Conservation (phyloP, 2,888 invertebrate genomes). For the Zele albiditarsus region DNA sequence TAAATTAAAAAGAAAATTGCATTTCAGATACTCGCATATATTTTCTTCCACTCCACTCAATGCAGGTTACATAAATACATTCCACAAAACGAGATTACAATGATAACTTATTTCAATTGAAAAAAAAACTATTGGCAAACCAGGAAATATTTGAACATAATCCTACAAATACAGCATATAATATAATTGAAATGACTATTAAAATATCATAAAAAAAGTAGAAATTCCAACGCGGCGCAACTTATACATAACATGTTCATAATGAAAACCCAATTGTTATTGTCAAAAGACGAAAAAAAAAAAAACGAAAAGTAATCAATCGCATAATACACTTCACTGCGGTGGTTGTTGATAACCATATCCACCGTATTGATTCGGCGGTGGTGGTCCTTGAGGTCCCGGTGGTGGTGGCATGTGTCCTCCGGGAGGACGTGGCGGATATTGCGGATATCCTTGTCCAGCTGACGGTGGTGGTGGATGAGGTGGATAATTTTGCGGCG, state of each 20-base stretch:
- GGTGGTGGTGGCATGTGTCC: constrained; percentile 77
- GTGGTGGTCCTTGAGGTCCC: constrained; percentile 82
- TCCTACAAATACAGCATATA: not conserved
- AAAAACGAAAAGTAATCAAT: constrained; percentile 2
- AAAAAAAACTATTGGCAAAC: not conserved
- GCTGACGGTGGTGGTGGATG: constrained; percentile 77
- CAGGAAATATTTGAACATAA: not conserved
- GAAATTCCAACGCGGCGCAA: constrained; percentile 11
- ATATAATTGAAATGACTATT: not conserved
- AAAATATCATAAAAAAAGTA: constrained; percentile 11
- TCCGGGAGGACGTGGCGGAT: constrained; percentile 78
- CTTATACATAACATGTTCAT: not conserved
- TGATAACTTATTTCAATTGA: not conserved
- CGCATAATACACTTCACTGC: constrained; percentile 74
- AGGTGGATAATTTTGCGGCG: constrained; percentile 76
- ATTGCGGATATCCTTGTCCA: constrained; percentile 79
- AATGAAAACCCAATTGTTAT: constrained; percentile 39
- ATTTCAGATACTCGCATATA: not conserved
- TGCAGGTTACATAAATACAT: not conserved
- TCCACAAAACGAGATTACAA: not conserved
- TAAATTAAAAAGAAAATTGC: constrained; percentile 1
- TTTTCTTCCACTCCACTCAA: not conserved
- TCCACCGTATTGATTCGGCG: constrained; percentile 83
- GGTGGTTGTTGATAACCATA: constrained; percentile 88
- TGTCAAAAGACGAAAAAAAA: too few species aligned